Base-by-base conservation (phyloP, 2,888 invertebrate species). In the Fragum fragum region DNA sequence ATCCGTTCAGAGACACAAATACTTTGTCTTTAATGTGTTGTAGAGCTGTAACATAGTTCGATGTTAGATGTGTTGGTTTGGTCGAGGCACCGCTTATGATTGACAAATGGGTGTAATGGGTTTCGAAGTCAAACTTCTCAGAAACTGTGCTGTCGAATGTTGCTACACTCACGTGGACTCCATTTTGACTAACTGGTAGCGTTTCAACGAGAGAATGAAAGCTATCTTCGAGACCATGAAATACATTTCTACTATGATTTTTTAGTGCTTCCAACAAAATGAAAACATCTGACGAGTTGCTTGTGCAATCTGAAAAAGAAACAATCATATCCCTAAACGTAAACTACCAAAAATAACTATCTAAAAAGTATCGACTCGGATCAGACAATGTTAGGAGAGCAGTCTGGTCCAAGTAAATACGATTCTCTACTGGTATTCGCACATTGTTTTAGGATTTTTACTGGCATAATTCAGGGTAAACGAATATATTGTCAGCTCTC, bases 11-110 rank as follows among this genome's bases (percentile, higher is more conserved):
- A 18, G 61, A 29, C 1, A n/a, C n/a, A 61, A 61, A 61, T 11
- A 61, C 61, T 14, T 61, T 32, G 61, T 61, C 32, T 28, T 26
- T 61, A 18, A 61, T n/a, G 18, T 61, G 61, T 16, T 61, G 21
- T 32, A 61, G 18, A 16, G 61, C 61, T 3, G 28, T 28, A 2
- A 18, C 18, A 6, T 61, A 18, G 61, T 61, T 61, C 11, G 61
- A 7, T 14, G 61, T 61, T 11, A 7, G 5, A 1, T 1, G 3
- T 9, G 47, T 9, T 61, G 16, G 6, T 3, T n/a, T 57, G 7
- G 57, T 26, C 11, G 26, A 6, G 11, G 57, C 14, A 14, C 14
- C 23, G 3, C 7, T 1, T 1, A 6, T 61, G 61, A 61, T 18
- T 18, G 23, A 3, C 1, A 5, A 29, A 29, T 1, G 26, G 1